phyloP scores from a whole-genome alignment of 2,888 invertebrate species.

The Amaurobius ferox region DNA sequence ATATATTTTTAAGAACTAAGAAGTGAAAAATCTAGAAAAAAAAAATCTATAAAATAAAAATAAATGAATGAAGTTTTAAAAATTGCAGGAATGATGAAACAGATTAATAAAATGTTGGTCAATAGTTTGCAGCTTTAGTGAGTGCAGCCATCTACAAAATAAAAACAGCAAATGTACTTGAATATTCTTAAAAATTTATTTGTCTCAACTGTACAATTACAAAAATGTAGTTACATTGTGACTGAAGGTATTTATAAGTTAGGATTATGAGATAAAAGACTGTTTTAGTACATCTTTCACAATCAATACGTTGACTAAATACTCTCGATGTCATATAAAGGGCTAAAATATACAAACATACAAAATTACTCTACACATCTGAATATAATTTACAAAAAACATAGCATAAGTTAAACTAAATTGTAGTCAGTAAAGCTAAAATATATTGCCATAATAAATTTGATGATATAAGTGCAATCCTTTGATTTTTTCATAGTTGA shows the following conservation, averaged over 20 bases:
- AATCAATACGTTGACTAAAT: constrained; percentile 59
- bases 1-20: too few species aligned
- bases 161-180: neutral
- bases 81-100: too few species aligned
- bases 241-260: constrained; percentile 67
- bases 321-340: constrained; percentile 68
- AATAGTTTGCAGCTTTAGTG: too few species aligned
- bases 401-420: constrained; percentile 69
- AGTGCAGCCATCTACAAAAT: too few species aligned
- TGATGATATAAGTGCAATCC: constrained; percentile 64
- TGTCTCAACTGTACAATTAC: constrained; percentile 70
- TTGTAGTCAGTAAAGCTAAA: constrained; percentile 67
- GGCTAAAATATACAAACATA: constrained; percentile 70
- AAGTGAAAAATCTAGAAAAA: too few species aligned
- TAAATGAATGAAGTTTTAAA: too few species aligned
- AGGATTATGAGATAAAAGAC: constrained; percentile 67
- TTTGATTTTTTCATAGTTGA: constrained; percentile 56
- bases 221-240: constrained; percentile 67
- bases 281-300: constrained; percentile 51
- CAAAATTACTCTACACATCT: constrained; percentile 70
- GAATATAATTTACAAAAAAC: constrained; percentile 65
- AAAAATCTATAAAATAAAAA: too few species aligned
- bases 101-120: too few species aligned
- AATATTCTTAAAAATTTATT: constrained; percentile 70
- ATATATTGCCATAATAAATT: constrained; percentile 63